Evolutionary conservation across 2,797 vertebrate species (phyloP).

Genomic region (Pelodytes ibericus): DNA sequence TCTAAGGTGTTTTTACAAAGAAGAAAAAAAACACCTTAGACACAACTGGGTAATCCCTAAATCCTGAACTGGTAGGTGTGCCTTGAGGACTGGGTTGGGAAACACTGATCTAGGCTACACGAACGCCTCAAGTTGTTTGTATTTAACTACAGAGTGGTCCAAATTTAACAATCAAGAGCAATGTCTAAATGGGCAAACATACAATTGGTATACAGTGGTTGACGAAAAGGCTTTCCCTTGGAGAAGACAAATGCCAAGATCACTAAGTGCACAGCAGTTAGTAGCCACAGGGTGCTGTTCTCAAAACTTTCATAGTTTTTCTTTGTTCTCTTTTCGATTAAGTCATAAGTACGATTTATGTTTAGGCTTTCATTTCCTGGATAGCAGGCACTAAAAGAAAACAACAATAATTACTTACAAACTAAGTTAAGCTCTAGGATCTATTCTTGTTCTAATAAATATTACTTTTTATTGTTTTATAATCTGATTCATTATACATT

Average conservation of each 20-base stretch:
- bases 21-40: too few relatives aligned
- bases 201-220: conserved; percentile 76
- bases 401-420: neutral
- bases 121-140: too few relatives aligned
- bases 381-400: conserved; percentile 64
- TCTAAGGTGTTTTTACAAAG: too few relatives aligned
- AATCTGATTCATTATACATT: too few relatives aligned
- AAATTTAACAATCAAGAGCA: too few relatives aligned
- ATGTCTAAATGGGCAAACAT: too few relatives aligned
- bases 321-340: neutral
- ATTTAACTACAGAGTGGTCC: too few relatives aligned
- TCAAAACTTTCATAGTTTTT: conserved; percentile 70
- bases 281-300: conserved; percentile 76
- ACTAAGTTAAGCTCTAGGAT: neutral
- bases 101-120: too few relatives aligned
- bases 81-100: too few relatives aligned
- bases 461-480: neutral
- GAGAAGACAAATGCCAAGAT: conserved; percentile 74
- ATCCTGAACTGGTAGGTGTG: too few relatives aligned
- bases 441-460: too few relatives aligned
- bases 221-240: conserved; percentile 77
- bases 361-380: conserved; percentile 48
- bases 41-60: too few relatives aligned
- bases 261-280: conserved; percentile 75
- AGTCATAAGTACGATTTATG: neutral